A percentile compares a stretch with the other conserved stretches of the same genome.
phyloP scores from a whole-genome alignment of 2,113 vertebrate genomes.

The Phrynosoma platyrhinos region DNA sequence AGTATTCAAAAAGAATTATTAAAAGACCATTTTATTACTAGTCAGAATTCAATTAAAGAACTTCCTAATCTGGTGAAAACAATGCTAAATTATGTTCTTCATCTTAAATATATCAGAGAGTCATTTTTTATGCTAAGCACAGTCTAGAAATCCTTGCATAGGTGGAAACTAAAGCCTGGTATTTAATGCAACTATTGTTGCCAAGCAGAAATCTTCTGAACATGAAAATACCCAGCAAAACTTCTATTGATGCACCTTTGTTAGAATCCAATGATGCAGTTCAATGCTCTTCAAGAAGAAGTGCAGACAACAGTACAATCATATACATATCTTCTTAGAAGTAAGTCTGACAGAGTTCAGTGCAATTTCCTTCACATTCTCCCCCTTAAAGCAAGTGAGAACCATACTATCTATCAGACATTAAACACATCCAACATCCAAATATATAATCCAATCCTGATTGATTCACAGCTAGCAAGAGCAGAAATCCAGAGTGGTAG shows the following conservation, averaged over 20 bases:
- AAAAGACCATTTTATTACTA: conserved; percentile 63
- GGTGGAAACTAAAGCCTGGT: not conserved
- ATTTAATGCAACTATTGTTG: not conserved
- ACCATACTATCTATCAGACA: not conserved
- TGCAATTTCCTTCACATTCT: not conserved
- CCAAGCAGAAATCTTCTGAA: not conserved
- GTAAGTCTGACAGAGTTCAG: too few relatives aligned
- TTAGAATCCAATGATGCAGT: not conserved
- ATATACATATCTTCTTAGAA: too few relatives aligned
- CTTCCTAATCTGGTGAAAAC: conserved; percentile 48
- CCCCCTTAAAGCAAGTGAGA: not conserved
- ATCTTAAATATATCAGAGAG: conserved; percentile 33
- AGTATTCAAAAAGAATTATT: conserved; percentile 68
- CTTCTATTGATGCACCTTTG: not conserved
- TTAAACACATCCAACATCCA: not conserved
- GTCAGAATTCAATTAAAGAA: conserved; percentile 51
- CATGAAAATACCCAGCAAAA: not conserved
- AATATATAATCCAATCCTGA: not conserved
- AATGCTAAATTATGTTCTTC: conserved; percentile 45
- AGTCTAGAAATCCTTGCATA: not conserved
- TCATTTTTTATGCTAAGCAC: conserved; percentile 25
- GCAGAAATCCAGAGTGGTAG: too few relatives aligned
- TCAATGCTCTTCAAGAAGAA: conserved; percentile 14
- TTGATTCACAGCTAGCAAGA: not conserved
- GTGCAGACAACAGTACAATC: too few relatives aligned